Evolutionary conservation across 2,113 vertebrate species (phyloP).

Genomic region (Oceanites oceanicus): DNA sequence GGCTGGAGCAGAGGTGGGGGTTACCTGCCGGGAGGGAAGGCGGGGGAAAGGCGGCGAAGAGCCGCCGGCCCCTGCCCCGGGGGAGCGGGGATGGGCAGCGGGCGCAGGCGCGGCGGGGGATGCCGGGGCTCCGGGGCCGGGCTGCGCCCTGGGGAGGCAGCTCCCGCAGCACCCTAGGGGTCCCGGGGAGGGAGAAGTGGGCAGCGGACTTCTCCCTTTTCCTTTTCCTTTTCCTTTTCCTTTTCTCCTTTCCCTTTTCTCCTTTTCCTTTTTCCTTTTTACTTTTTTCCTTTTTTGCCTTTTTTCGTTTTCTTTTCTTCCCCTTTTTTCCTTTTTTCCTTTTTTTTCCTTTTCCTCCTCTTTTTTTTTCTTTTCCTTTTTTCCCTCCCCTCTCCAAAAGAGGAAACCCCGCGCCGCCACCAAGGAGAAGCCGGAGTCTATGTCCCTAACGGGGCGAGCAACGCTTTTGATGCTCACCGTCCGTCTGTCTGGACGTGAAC

Average conservation of each 20-base stretch:
- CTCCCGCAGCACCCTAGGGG: no score
- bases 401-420: rapidly evolving
- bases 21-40: background rate
- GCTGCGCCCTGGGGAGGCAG: background rate
- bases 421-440: background rate
- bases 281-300: background rate
- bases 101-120: background rate
- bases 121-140: background rate
- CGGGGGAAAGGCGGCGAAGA: background rate
- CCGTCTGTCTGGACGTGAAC: rapidly evolving
- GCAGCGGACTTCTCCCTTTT: background rate
- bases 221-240: background rate
- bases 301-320: background rate
- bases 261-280: background rate
- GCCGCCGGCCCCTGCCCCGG: no score
- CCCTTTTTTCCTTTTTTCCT: rapidly evolving
- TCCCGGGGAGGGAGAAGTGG: background rate
- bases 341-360: no score
- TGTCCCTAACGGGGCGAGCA: rapidly evolving
- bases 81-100: rapidly evolving
- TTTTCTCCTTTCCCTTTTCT: background rate
- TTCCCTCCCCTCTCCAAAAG: rapidly evolving
- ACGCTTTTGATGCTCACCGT: background rate
- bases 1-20: background rate
- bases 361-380: no score